Base-by-base conservation (phyloP, 2,797 vertebrate species). In the Rhincodon typus region DNA sequence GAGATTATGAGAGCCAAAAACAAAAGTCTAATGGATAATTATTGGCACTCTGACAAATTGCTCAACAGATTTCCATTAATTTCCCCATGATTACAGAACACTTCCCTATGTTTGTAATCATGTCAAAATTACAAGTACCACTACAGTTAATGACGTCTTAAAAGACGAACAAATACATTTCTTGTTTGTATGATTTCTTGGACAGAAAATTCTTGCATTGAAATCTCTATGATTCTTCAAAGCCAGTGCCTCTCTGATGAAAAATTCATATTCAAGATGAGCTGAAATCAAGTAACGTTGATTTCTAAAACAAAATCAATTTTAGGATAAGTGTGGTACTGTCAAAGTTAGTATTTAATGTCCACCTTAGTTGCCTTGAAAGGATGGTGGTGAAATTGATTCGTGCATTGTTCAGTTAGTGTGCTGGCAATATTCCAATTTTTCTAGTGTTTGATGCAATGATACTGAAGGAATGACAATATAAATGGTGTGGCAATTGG, bases 41-140 rank as follows among this genome's bases (percentile, higher is more conserved):
- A 91, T 91, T 91, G 82, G 82, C 42, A 84, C 82, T 91, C 17
- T 42, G 19, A 23, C 66, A 93, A 93, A 93, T 93, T 93, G n/a
- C 90, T 93, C 90, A 93, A 93, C 62, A 93, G 62, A 93, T 93
- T 69, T 84, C 42, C 82, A 46, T 46, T 84, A 84, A 84, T 84
- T 84, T 93, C n/a, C 90, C 90, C 66, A 93, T 69, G 90, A 93
- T 93, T 93, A 93, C 66, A 93, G 90, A 93, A 93, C 38, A 93
- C 90, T 69, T 93, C 90, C 82, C n/a, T 66, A 38, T 93, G 90
- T 69, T 93, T 93, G 66, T 93, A 93, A 93, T 69, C 90, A 93
- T 69, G 66, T 93, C 62, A 69, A 93, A 93, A 67, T 42, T 93
- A 93, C 90, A 93, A 93, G 90, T 27, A 93, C 88, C 90, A 93